Base-by-base conservation (phyloP, 1,140 invertebrate species). In the Pseudomyrmex concolor region DNA sequence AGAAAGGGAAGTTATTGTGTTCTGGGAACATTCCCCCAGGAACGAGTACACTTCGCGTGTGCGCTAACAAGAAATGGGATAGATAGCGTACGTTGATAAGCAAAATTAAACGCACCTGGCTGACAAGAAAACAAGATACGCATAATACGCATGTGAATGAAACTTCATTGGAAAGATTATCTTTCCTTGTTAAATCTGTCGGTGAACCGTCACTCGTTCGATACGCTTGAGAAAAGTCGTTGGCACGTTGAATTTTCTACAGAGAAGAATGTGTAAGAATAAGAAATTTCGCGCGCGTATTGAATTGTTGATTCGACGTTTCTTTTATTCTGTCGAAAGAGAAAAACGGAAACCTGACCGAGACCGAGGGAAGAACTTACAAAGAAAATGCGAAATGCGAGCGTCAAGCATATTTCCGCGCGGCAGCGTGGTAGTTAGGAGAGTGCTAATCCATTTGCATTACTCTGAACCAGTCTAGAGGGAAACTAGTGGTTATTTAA, bases 391-490 rank as follows among this genome's bases (percentile, higher is more conserved):
- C 19, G 17, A 70, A 80, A 80, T 50, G 66, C 45, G 13, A 59
- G 15, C 15, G 43, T 68, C 25, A 57, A 71, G 25, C 54, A 60
- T 59, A 80, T 67, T 50, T 80, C 59, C 64, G 48, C 17, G 19
- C n/a, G 43, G 34, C n/a, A 2, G 64, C 50, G 51, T 8, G 45
- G 43, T 80, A 80, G 51, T 78, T 78, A 59, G 64, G 7, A 78
- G 43, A 78, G 43, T 71, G 66, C 68, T 80, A 71, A 80, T 80
- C 66, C 76, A 71, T 71, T 78, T 71, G 66, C 76, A 80, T 80
- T 80, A 80, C 3, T 66, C 19, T 54, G 73, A 60, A 67, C 59
- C 22, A 57, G 81, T 68, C 43, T 17, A 76, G 72, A 50, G 45
- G n/a, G 62, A 60, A 64, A 64, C 66, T 70, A 71, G 74, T 70